Base-by-base conservation (phyloP, 2,113 vertebrate species). In the Chaetodon trifascialis region DNA sequence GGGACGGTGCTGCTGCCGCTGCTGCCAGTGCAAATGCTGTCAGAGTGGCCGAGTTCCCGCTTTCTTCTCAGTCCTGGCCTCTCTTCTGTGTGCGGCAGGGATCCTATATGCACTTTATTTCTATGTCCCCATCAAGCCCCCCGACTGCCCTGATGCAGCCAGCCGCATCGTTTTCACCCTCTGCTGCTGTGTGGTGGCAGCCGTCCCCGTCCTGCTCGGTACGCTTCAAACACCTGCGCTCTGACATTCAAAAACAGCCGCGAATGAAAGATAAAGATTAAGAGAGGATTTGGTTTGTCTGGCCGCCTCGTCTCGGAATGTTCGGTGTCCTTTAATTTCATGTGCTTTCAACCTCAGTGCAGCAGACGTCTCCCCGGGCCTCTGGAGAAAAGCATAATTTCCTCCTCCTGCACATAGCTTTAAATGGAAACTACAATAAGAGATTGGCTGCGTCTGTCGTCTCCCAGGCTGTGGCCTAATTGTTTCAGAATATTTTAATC, bases 151-250 rank as follows among this genome's bases (percentile, higher is more conserved):
- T 2, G 93, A 95, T 38, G n/a, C 78, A n/a, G 17, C 70, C 80
- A 88, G 93, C 80, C 94, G 95, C 36, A 54, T 95, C 52, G 4
- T 90, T 4, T 95, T 95, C 84, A 88, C 94, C 2, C 60, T 95
- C 30, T 92, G 93, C 86, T 95, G 94, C 92, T 95, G 94, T 4
- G 83, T 89, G n/a, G 91, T 94, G 72, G 93, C 94, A 0, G 69
- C 92, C 4, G 10, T 94, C 34, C 95, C 95, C 73, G 72, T 95
- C 85, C 65, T 95, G 62, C 89, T 96, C 2, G 95, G 95, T 96
- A 93, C 11, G 91, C 23, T 36, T 66, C 62, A 72, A 58, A 76
- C 84, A 87, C 88, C 84, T 80, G 86, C 83, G 69, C 23, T 0
- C 59, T 69, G 30, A 80, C 54, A 7, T 76, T 70, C 51, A 76